Percentiles rank a stretch among this genome's conserved stretches.
Conservation (phyloP, 2,113 vertebrate species). For the Cricetomys ansorgei region DNA sequence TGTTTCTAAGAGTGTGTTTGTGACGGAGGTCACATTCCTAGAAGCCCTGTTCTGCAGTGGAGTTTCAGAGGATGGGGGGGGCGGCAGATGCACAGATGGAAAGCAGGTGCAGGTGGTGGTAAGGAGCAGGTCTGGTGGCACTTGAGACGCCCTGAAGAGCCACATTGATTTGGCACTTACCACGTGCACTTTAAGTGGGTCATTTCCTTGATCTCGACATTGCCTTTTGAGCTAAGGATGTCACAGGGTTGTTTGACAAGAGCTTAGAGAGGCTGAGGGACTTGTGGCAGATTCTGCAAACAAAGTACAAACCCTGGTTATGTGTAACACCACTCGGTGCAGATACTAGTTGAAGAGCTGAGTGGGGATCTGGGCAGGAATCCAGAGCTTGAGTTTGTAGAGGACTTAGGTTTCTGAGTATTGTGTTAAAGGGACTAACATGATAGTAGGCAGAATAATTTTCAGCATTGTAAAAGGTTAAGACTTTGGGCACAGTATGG, state of each 20-base stretch:
- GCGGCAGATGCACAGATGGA: not conserved
- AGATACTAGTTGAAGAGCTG: not conserved
- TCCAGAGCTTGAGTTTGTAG: not conserved
- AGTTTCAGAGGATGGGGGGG: not conserved
- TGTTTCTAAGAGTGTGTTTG: slow-evolving; percentile 16
- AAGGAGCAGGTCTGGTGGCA: not conserved
- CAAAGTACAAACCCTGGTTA: not conserved
- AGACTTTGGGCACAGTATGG: not conserved
- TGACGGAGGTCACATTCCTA: not conserved
- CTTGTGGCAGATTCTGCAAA: not conserved
- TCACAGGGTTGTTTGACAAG: not conserved
- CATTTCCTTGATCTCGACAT: slow-evolving; percentile 20
- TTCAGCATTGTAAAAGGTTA: not conserved
- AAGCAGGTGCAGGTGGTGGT: not conserved
- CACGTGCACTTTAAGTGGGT: not conserved
- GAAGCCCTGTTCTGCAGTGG: not conserved
- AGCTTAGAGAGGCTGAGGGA: slow-evolving; percentile 1
- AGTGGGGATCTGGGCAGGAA: not conserved
- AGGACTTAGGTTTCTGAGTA: not conserved
- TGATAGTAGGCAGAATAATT: not conserved
- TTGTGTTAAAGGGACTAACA: not conserved
- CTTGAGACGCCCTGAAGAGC: not conserved
- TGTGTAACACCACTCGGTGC: not conserved
- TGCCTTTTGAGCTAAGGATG: not conserved
- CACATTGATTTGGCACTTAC: not conserved